These are phyloP conservation scores for Sycophila texana DNA, from an alignment of 2,888 invertebrate species.

Conservation along the genomic window DNA sequence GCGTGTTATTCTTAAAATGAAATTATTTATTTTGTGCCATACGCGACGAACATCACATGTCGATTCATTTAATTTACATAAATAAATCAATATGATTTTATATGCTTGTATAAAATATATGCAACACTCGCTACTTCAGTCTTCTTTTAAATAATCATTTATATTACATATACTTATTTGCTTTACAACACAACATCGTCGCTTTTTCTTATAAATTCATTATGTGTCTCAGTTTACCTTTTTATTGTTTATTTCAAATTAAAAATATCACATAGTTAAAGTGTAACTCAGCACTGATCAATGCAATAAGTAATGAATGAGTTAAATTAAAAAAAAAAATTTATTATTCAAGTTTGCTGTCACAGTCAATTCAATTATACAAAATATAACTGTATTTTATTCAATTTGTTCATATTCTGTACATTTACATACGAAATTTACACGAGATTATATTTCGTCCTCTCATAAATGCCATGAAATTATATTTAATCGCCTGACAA, in stretches of 20 bases:
- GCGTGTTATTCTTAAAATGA: neutral
- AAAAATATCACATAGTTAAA: no score
- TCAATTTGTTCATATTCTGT: conserved; percentile 39
- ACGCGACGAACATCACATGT: conserved; percentile 39
- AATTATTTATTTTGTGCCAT: conserved; percentile 36
- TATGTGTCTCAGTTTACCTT: no score
- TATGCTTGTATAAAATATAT: conserved; percentile 42
- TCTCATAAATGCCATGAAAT: conserved; percentile 11
- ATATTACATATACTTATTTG: conserved; percentile 9
- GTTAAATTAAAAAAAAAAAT: neutral
- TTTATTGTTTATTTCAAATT: no score
- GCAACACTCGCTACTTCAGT: conserved; percentile 24
- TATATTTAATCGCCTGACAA: conserved; percentile 12
- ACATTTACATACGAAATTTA: conserved; percentile 36
- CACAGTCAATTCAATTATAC: conserved; percentile 20
- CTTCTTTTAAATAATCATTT: conserved; percentile 34
- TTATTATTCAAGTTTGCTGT: neutral
- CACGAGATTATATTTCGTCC: conserved; percentile 7
- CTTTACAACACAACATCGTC: no score
- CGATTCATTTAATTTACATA: conserved; percentile 23
- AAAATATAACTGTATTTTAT: conserved; percentile 41
- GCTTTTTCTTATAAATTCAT: no score
- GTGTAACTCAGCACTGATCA: no score
- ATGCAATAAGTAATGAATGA: neutral
- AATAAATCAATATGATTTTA: conserved; percentile 38